phyloP scores from a whole-genome alignment of 2,113 vertebrate species.

The Calyptomena viridis region DNA sequence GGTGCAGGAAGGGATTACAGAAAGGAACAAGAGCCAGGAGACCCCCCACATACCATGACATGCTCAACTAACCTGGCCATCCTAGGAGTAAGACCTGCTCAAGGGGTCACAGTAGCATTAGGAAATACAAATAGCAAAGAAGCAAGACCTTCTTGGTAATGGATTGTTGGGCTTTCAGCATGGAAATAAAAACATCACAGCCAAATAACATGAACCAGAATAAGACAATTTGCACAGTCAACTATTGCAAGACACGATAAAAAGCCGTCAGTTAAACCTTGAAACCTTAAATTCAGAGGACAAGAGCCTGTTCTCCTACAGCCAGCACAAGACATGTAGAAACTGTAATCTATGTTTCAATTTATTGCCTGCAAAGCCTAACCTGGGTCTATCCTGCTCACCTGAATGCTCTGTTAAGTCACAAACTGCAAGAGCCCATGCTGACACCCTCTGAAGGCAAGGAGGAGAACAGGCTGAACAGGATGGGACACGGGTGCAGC shows the following conservation, averaged over 20 bases:
- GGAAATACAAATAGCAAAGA: not conserved
- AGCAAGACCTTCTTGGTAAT: not conserved
- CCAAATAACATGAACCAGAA: not conserved
- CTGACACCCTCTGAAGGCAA: accelerated
- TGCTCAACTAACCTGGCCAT: not conserved
- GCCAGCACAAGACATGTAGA: not conserved
- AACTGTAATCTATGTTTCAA: not conserved
- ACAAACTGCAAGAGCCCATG: not conserved
- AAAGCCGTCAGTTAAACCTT: not conserved
- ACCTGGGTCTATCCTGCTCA: not conserved
- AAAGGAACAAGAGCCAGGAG: not conserved
- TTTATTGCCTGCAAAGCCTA: not conserved
- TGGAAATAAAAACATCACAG: not conserved
- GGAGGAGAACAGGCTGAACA: accelerated
- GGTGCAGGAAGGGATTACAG: not conserved
- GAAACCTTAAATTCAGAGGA: not conserved
- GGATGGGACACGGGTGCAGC: accelerated
- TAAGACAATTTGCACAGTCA: not conserved
- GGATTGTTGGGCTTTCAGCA: not conserved
- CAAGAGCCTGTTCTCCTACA: not conserved
- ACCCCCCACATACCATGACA: accelerated
- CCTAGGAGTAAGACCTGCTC: accelerated
- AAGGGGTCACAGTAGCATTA: not conserved
- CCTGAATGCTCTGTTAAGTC: not conserved
- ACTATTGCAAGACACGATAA: not conserved